Percentiles rank a stretch among this genome's conserved stretches.
Conservation (phyloP, 2,888 invertebrate species). For the Pollenia angustigena region DNA sequence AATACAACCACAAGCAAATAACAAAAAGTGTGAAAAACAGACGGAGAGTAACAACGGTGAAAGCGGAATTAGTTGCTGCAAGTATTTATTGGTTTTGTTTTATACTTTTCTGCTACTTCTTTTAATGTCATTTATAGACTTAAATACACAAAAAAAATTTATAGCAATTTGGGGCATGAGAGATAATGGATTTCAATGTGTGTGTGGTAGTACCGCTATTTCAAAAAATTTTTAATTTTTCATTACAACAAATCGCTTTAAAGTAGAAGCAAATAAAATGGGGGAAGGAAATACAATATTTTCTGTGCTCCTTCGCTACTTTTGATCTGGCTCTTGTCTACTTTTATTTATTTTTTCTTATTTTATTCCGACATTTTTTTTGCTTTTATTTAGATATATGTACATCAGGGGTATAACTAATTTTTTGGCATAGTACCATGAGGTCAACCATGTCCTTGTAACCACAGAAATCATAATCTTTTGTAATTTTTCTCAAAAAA, state of each 20-base stretch:
- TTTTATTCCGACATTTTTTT: neutral
- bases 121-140: conserved; percentile 26
- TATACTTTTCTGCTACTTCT: neutral
- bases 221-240: conserved; percentile 1
- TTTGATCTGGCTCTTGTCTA: conserved; percentile 10
- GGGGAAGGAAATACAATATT: neutral
- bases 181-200: too few relatives aligned
- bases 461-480: too few relatives aligned
- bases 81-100: conserved; percentile 47
- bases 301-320: neutral
- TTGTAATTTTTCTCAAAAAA: too few relatives aligned
- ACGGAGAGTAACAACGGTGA: neutral
- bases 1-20: too few relatives aligned
- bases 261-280: neutral
- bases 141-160: neutral
- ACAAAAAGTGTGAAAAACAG: too few relatives aligned
- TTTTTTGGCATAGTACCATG: too few relatives aligned
- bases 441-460: too few relatives aligned
- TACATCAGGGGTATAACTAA: too few relatives aligned
- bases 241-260: conserved; percentile 30
- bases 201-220: too few relatives aligned
- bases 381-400: neutral
- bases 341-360: conserved; percentile 10
- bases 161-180: neutral
- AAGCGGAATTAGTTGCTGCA: neutral